Evolutionary conservation across 2,888 invertebrate genomes (phyloP), one percentile per base, ranked within the genome.

Genomic region (Aricia artaxerxes): DNA sequence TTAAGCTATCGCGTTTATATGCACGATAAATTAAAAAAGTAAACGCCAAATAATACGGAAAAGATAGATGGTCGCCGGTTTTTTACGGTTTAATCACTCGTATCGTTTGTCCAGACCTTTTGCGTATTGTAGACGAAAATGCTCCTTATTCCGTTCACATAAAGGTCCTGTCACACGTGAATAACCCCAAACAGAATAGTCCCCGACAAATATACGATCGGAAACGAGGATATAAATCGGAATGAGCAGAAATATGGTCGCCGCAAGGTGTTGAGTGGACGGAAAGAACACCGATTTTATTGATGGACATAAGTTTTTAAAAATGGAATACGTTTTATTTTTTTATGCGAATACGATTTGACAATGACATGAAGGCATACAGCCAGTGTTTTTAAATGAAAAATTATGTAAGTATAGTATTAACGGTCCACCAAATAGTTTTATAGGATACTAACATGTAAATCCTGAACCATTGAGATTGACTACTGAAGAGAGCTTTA

Each of bases 181-280:
- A 57, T 57, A 57, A 6, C 57, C 4, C 4, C 4, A 4, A 57
- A 57, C 57, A 57, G 57, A 57, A 57, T 82, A 79, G 81, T 81
- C 82, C 83, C 81, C 82, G 81, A 86, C 84, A 85, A 86, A 88
- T 86, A 85, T 85, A 87, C 84, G 86, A 83, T 84, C 82, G 84
- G 82, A 81, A 85, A 84, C 82, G 84, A 82, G 83, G 85, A 85
- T 85, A 85, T 85, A 86, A 86, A 86, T 86, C 85, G 85, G 82
- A 83, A 76, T 81, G 76, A 84, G 83, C 83, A 81, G 84, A 87
- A 85, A 86, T 85, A 86, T 84, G 82, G 85, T 82, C 80, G 81
- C 79, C 80, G 81, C 80, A 80, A 80, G 80, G 82, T 80, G 79
- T 76, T 80, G 80, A 81, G 79, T 80, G 80, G 79, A 82, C 80